Evolutionary conservation across 2,113 vertebrate genomes (phyloP).

Genomic region (Larimichthys crocea): DNA sequence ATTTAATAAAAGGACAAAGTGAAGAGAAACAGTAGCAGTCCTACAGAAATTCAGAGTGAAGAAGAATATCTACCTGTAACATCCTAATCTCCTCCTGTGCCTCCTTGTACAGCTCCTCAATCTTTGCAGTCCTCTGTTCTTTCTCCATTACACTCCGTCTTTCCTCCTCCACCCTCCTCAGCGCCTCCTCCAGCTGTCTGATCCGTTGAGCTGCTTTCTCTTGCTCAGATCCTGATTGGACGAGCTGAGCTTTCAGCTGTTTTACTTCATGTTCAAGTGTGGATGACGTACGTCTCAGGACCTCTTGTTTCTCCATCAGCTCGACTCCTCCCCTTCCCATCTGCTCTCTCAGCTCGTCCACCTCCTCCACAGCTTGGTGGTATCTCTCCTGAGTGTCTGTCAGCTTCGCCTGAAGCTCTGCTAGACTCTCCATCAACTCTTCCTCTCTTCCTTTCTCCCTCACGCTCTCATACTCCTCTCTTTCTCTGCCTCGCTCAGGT

Average conservation of each 20-base stretch:
- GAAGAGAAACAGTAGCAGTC: not conserved
- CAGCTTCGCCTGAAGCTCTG: conserved; percentile 87
- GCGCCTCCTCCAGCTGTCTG: conserved; percentile 85
- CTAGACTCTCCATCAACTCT: conserved; percentile 87
- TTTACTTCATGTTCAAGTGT: conserved; percentile 83
- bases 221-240: conserved; percentile 80
- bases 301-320: conserved; percentile 67
- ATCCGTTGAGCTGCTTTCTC: conserved; percentile 83
- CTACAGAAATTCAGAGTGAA: not conserved
- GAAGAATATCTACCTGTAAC: conserved; percentile 76
- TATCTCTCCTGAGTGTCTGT: conserved; percentile 87
- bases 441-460: conserved; percentile 71
- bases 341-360: conserved; percentile 83
- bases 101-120: conserved; percentile 90
- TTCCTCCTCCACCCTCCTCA: conserved; percentile 82
- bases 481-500: conserved; percentile 62
- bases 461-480: conserved; percentile 45
- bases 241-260: conserved; percentile 85
- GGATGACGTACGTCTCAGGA: conserved; percentile 67
- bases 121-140: conserved; percentile 71
- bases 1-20: not conserved
- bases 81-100: conserved; percentile 92
- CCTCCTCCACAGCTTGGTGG: conserved; percentile 87
- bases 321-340: conserved; percentile 72
- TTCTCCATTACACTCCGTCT: conserved; percentile 50